Evolutionary conservation across 2,888 invertebrate genomes (phyloP), one percentile per base, ranked within the genome.

Genomic region (Drosophila nr. perissopoda): DNA sequence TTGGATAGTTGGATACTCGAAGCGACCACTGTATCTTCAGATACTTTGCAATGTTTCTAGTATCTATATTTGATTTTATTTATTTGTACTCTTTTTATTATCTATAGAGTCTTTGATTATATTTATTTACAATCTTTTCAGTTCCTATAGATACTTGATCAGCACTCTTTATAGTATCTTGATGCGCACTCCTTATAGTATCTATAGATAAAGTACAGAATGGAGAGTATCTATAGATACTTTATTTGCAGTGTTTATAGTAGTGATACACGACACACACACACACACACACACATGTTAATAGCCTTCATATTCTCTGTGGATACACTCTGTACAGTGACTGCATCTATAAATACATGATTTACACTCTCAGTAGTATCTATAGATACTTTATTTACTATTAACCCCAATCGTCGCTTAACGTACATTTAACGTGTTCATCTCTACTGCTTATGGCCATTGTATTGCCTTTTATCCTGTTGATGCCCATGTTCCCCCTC

Each of bases 381-480:
- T 52, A n/a, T 25, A 10, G 53, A 48, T 46, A 65, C 31, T 65
- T 65, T 38, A 67, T 31, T 48, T 48, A 33, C 53, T 64, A 36
- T 49, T 34, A 16, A 40, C 13, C 27, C 2, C 18, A 34, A 18
- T 21, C n/a, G 5, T 27, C 21, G 42, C 16, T 31, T 42, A 11
- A 42, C 11, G 42, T 42, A 46, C 18, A 7, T 48, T 46, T 31
- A 33, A 38, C 33, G 31, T 38, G 51, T 7, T 27, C 49, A 60
- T 31, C 52, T 62, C 52, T 36, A 21, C 13, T 21, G 40, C 25
- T 54, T 59, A 57, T 53, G 27, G 56, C 34, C 52, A 48, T 54
- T 53, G 42, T 67, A 51, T 49, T 57, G 46, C 25, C 25, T 1
- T 42, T 16, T 70, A 72, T 81, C 70, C 76, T 81, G 79, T 77